Conservation (phyloP, 2,888 invertebrate species). For the Graphium colonna region DNA sequence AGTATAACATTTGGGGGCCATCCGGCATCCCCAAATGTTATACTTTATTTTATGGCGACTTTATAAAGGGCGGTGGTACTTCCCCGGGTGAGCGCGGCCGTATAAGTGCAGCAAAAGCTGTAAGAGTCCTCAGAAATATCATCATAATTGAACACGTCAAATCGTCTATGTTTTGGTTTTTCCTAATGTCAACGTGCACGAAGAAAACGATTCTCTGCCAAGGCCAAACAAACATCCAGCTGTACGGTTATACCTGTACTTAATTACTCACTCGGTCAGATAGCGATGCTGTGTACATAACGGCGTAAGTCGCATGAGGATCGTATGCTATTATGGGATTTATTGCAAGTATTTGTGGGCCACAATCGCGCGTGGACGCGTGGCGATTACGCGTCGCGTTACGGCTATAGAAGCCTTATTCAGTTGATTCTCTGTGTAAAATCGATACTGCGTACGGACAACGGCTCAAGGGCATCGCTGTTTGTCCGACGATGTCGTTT, state of each 20-base stretch:
- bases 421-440: conserved; percentile 66
- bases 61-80: no score
- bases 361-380: conserved; percentile 33
- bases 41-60: no score
- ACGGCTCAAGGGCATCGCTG: conserved; percentile 56
- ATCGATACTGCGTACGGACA: conserved; percentile 72
- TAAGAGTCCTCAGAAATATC: no score
- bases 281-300: conserved; percentile 21
- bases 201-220: conserved; percentile 50
- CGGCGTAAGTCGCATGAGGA: conserved; percentile 27
- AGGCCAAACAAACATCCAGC: conserved; percentile 40
- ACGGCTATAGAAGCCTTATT: conserved; percentile 21
- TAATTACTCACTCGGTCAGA: conserved; percentile 52
- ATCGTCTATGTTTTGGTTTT: neutral
- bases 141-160: neutral
- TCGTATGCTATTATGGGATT: conserved; percentile 27
- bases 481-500: conserved; percentile 37
- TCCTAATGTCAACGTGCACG: conserved; percentile 7
- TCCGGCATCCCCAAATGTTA: no score
- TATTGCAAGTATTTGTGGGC: conserved; percentile 30
- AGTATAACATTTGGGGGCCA: no score
- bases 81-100: no score
- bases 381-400: conserved; percentile 38
- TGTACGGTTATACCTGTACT: conserved; percentile 45
- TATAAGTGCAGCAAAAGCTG: no score